Evolutionary conservation across 2,888 invertebrate genomes (phyloP).

Genomic region (Melanostoma scalare): DNA sequence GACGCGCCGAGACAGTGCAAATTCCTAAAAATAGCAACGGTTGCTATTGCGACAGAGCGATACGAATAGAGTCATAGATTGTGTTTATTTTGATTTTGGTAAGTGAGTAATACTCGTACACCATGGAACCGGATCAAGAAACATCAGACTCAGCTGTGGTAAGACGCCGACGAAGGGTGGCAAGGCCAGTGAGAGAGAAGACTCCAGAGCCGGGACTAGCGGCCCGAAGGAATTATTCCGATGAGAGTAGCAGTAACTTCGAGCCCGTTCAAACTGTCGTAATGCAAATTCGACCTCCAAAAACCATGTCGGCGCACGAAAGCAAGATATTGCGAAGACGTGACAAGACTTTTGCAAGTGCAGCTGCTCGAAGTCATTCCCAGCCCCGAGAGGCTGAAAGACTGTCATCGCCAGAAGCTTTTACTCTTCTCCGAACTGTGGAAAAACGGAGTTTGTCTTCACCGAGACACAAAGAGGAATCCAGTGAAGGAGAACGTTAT

Average conservation of each 20-base stretch:
- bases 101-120: not conserved
- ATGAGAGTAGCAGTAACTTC: constrained; percentile 75
- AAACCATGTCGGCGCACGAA: constrained; percentile 79
- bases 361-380: constrained; percentile 81
- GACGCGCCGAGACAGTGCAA: constrained; percentile 38
- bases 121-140: constrained; percentile 74
- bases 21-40: constrained; percentile 46
- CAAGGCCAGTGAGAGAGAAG: constrained; percentile 84
- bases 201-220: constrained; percentile 82
- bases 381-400: constrained; percentile 79
- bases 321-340: constrained; percentile 80
- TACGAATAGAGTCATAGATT: constrained; percentile 17
- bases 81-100: constrained; percentile 7
- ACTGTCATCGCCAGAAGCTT: constrained; percentile 78
- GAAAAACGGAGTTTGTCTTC: constrained; percentile 80
- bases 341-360: constrained; percentile 79
- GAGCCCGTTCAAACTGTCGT: constrained; percentile 75
- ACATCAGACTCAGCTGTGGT: constrained; percentile 82
- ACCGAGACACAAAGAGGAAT: constrained; percentile 80
- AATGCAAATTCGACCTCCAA: constrained; percentile 79
- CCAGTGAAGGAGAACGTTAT: constrained; percentile 79
- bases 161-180: constrained; percentile 85
- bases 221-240: constrained; percentile 74
- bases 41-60: constrained; percentile 48
- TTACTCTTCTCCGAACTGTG: constrained; percentile 76